phyloP scores from a whole-genome alignment of 1,140 invertebrate genomes.

The Platorchestia sp. region DNA sequence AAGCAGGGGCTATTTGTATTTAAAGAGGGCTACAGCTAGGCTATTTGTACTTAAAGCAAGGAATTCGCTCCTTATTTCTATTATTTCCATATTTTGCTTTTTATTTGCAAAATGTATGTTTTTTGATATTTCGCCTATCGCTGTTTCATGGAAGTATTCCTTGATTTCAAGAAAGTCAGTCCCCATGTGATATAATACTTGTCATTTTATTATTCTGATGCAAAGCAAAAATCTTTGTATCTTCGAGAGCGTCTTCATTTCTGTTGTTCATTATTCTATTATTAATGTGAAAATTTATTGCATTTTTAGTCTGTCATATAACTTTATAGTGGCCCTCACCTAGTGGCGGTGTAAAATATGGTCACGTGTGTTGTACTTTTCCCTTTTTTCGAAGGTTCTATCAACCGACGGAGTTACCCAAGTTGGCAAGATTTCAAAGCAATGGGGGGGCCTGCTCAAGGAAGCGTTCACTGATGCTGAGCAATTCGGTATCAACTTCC shows the following conservation, averaged over 20 bases:
- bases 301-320: not conserved
- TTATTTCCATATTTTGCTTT: not conserved
- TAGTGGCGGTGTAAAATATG: not conserved
- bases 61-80: too few relatives aligned
- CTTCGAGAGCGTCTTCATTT: not conserved
- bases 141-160: not conserved
- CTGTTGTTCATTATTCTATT: not conserved
- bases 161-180: not conserved
- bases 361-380: not conserved
- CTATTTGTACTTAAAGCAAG: too few relatives aligned
- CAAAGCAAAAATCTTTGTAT: too few relatives aligned
- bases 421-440: constrained; percentile 84
- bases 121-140: not conserved
- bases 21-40: too few relatives aligned
- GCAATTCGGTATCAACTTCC: constrained; percentile 86
- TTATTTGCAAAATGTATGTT: not conserved
- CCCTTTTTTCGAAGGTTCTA: constrained; percentile 57
- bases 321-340: not conserved
- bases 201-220: too few relatives aligned
- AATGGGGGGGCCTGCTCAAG: constrained; percentile 80
- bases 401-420: constrained; percentile 68
- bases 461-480: constrained; percentile 84
- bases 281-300: not conserved
- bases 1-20: too few relatives aligned
- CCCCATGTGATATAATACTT: not conserved